Evolutionary conservation across 2,888 invertebrate genomes (phyloP).

Genomic region (Parnassius smintheus): DNA sequence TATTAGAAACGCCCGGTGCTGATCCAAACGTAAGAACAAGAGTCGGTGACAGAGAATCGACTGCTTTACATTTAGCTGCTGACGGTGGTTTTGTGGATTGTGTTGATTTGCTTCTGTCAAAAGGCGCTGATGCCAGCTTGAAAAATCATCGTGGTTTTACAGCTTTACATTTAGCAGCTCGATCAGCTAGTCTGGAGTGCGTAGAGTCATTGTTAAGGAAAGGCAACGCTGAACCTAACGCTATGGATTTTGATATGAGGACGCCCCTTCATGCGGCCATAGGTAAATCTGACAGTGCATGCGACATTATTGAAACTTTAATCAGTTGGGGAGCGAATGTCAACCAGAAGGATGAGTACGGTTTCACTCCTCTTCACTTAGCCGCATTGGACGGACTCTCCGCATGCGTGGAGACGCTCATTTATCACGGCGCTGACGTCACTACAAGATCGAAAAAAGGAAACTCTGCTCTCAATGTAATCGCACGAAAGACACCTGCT

Average conservation of each 20-base stretch:
- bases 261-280: conserved; percentile 92
- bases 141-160: conserved; percentile 91
- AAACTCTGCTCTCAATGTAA: conserved; percentile 91
- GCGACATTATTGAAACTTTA: conserved; percentile 89
- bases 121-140: conserved; percentile 87
- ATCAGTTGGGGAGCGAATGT: conserved; percentile 91
- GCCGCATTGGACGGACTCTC: conserved; percentile 92
- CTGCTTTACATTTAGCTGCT: conserved; percentile 92
- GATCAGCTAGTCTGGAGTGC: conserved; percentile 89
- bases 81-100: conserved; percentile 93
- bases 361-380: conserved; percentile 91
- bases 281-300: conserved; percentile 90
- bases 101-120: conserved; percentile 86
- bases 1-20: conserved; percentile 87
- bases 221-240: conserved; percentile 89
- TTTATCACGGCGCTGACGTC: conserved; percentile 93
- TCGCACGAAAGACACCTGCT: conserved; percentile 92
- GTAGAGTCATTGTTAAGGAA: conserved; percentile 88
- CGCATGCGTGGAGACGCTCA: conserved; percentile 91
- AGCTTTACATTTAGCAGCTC: conserved; percentile 91
- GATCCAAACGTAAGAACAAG: conserved; percentile 86
- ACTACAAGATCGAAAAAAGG: conserved; percentile 93
- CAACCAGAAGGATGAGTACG: conserved; percentile 91
- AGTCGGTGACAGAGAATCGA: conserved; percentile 87
- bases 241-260: conserved; percentile 89